phyloP scores from a whole-genome alignment of 37 sponge, comb jelly and placozoan species.

The Amphimedon queenslandica region DNA sequence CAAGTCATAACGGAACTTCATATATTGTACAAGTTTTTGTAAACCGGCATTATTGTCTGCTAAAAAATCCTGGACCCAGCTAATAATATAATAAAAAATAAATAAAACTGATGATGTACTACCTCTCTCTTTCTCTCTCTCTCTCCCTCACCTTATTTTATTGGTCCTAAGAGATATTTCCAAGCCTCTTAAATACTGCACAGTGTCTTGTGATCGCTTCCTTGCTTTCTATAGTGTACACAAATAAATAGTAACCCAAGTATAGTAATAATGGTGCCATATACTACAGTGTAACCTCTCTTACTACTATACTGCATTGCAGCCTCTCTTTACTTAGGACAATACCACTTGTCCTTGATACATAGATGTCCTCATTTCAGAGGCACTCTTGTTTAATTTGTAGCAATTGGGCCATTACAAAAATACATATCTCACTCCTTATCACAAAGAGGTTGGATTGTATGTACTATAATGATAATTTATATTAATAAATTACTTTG shows the following conservation, averaged over 20 bases:
- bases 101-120: constrained; percentile 6
- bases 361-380: no score
- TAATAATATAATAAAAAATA: constrained; percentile 17
- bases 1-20: constrained; percentile 47
- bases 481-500: constrained; percentile 19
- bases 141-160: constrained; percentile 35
- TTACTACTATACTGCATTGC: no score
- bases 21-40: constrained; percentile 58
- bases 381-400: no score
- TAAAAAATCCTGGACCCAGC: constrained; percentile 82
- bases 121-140: no score
- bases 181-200: constrained; percentile 44
- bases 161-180: constrained; percentile 78
- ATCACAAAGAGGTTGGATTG: background rate
- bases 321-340: no score
- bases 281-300: no score
- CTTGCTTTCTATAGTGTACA: constrained; percentile 16
- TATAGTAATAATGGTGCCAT: no score
- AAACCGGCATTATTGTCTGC: constrained; percentile 57
- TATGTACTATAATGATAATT: no score
- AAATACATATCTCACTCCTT: background rate
- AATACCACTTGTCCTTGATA: no score
- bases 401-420: no score
- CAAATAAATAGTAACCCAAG: background rate
- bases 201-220: constrained; percentile 28